phyloP scores from a whole-genome alignment of 1,140 invertebrate genomes.

The Drosophila ambigua region DNA sequence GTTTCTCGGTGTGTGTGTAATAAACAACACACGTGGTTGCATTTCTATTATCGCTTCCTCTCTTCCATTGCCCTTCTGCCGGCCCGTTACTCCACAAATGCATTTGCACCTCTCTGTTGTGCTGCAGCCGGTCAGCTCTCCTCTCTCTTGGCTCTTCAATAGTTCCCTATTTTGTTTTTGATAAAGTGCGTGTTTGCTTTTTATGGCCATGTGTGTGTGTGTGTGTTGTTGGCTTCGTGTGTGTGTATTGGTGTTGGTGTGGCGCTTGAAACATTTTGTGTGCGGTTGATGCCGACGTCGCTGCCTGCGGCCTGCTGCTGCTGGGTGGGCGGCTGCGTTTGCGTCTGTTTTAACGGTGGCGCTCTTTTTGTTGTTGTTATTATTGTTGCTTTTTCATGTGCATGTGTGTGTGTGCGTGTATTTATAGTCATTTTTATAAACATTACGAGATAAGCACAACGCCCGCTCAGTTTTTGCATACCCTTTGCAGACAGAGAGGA shows the following conservation, averaged over 20 bases:
- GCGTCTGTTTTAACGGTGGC: too few relatives aligned
- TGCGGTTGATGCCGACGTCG: slow-evolving; percentile 23
- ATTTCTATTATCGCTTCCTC: slow-evolving; percentile 49
- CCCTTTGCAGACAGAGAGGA: too few relatives aligned
- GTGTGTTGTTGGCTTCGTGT: neutral
- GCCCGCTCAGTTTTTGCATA: slow-evolving; percentile 36
- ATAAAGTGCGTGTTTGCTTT: slow-evolving; percentile 58
- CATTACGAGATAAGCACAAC: slow-evolving; percentile 71
- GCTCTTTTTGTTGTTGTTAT: slow-evolving; percentile 44
- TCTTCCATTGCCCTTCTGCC: slow-evolving; percentile 10
- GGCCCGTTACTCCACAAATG: too few relatives aligned
- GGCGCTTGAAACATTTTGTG: slow-evolving; percentile 56
- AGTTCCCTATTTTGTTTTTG: slow-evolving; percentile 48
- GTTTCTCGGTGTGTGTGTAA: slow-evolving; percentile 44
- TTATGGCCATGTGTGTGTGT: slow-evolving; percentile 32
- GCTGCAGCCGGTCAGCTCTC: too few relatives aligned
- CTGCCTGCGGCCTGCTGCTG: slow-evolving; percentile 14
- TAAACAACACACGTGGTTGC: slow-evolving; percentile 80
- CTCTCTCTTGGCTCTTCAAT: too few relatives aligned
- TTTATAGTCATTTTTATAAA: slow-evolving; percentile 78
- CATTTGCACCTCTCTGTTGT: too few relatives aligned
- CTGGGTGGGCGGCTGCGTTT: slow-evolving; percentile 65
- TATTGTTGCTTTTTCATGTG: slow-evolving; percentile 27
- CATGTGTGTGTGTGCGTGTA: slow-evolving; percentile 52
- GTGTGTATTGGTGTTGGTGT: slow-evolving; percentile 27